Evolutionary conservation across 1,140 invertebrate genomes (phyloP), one percentile per base, ranked within the genome.

Genomic region (Zaprionus camerounensis): DNA sequence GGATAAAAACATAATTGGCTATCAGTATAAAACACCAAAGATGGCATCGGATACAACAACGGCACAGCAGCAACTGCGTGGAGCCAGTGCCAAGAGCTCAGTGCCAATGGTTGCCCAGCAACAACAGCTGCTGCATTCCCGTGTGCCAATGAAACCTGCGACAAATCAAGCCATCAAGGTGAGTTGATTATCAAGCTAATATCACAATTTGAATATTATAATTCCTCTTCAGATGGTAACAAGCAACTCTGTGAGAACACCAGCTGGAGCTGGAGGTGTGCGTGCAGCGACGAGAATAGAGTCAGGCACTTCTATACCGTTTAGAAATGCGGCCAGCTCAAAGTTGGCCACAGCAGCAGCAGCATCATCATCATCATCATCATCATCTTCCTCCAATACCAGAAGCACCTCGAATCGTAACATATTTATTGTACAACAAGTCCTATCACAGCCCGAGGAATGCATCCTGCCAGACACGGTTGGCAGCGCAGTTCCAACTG

Each of bases 401-500:
- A 44, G 20, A 31, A 24, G 9, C 46, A 71, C 15, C 28, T 28
- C 69, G 15, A 76, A 67, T 71, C 56, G 51, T 6, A 84, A 81
- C 65, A 24, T 76, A 7, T 90, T 79, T 41, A 71, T 88, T 20
- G 62, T 88, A 0, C 78, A 81, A 11, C 84, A 90, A 15, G 36
- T 67, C 1, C 17, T 70, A 5, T 69, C 70, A 7, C 69, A 71
- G 38, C 36, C 62, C 24, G 85, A 90, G 44, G 85, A 90, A 31
- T 71, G 85, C 51, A 90, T 90, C 5, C 44, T 90, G 62, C 85
- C 85, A 1, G 85, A 90, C 55, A 59, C 57, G 1, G 63, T 63
- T 12, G 38, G 34, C 3, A 63, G 58, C 3, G 41, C 61, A 5
- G 17, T 41, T 20, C 46, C 36, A 15, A 24, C 34, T 34, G 46